Evolutionary conservation across 2,888 invertebrate species (phyloP), one percentile per base, ranked within the genome.

Genomic region (Acrobasis consociella): DNA sequence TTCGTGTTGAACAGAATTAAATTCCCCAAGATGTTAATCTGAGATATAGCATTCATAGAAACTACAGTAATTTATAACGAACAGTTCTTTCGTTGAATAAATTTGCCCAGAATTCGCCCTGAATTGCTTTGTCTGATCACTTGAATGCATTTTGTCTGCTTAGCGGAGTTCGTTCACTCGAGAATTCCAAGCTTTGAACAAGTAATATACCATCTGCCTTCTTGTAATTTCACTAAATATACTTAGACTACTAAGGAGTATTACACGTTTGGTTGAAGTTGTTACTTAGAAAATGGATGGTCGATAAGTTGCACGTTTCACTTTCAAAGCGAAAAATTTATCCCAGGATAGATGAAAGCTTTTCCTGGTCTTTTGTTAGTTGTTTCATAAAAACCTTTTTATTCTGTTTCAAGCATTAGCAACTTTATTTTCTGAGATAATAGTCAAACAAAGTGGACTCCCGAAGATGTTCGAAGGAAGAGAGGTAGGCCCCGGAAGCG

Each of bases 111-210:
- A 56, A 56, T 42, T 50, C 11, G 16, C 49, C 59, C 22, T 17
- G 62, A 55, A 56, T 62, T 49, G 55, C 55, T 62, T 62, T n/a
- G 49, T 49, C 62, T 31, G 58, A 58, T 51, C 58, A 51, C 53
- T 62, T 39, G 42, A 64, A 63, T 46, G 61, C 62, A 56, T 64
- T 62, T 62, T 52, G 62, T 62, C 62, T 62, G 60, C 60, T 51
- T 50, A 46, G 53, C 11, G 38, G 52, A 58, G 62, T 62, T 55
- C 62, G 49, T 62, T 62, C 62, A 49, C 55, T 62, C 16, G 62
- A 13, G 22, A 50, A 60, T 50, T 51, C 39, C 8, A n/a, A 16
- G 1, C 39, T 51, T 39, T 59, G 46, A 55, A n/a, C 13, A 39
- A 39, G 39, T 38, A n/a, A 37, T 53, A 53, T 38, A 9, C 53